These are phyloP conservation scores for Pharmacophagus antenor DNA, from an alignment of 2,888 invertebrate species.

Conservation along the genomic window DNA sequence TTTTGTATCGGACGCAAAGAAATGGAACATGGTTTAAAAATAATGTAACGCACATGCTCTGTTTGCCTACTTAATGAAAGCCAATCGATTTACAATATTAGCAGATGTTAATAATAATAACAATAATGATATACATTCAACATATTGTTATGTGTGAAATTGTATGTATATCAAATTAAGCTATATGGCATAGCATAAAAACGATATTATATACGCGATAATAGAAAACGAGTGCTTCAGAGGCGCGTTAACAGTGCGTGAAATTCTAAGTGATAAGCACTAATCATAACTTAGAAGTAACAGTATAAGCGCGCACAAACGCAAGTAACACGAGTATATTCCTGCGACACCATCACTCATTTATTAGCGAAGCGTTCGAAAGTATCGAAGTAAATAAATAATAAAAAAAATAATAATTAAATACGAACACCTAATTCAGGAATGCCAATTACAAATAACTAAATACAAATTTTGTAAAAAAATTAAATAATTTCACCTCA, in stretches of 20 bases:
- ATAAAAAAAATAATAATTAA: slow-evolving; percentile 6
- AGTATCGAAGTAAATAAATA: too few relatives aligned
- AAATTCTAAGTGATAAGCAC: slow-evolving; percentile 46
- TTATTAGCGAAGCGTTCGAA: slow-evolving; percentile 38
- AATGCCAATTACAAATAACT: slow-evolving; percentile 44
- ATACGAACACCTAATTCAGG: slow-evolving; percentile 32
- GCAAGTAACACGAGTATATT: slow-evolving; percentile 31
- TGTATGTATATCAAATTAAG: not conserved
- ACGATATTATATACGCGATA: not conserved
- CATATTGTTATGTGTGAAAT: not conserved
- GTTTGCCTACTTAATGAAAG: slow-evolving; percentile 23
- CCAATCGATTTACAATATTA: not conserved
- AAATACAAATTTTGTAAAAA: slow-evolving; percentile 22
- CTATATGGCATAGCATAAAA: not conserved
- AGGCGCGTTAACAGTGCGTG: slow-evolving; percentile 37
- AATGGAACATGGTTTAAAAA: not conserved
- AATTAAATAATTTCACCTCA: slow-evolving; percentile 37
- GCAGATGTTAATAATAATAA: not conserved
- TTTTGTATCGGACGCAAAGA: not conserved
- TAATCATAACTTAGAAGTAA: slow-evolving; percentile 35
- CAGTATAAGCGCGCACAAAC: slow-evolving; percentile 34
- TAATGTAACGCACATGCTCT: slow-evolving; percentile 2
- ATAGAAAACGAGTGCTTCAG: not conserved
- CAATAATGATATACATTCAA: not conserved
- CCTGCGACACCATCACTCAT: too few relatives aligned